phyloP scores from a whole-genome alignment of 2,797 vertebrate genomes.

The Sebastiscus tertius region DNA sequence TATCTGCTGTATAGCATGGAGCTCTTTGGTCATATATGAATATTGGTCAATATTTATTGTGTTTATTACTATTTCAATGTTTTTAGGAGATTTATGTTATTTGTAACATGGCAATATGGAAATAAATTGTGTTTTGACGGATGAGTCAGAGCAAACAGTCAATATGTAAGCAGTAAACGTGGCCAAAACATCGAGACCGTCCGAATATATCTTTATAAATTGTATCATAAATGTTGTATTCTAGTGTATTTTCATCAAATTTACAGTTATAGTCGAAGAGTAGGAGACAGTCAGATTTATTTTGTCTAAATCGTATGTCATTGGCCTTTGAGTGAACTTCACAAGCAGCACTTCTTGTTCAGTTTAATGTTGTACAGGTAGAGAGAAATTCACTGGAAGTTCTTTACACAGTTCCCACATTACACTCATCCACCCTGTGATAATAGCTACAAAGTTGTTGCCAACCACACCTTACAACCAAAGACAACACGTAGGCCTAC shows the following conservation, averaged over 20 bases:
- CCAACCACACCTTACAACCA: not conserved
- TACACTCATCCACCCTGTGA: no score
- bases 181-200: not conserved
- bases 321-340: not conserved
- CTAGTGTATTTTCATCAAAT: not conserved
- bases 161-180: not conserved
- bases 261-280: no score
- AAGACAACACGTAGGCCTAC: no score
- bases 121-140: not conserved
- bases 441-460: not conserved
- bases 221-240: not conserved
- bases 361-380: no score
- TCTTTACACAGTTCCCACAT: no score
- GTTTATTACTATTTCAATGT: not conserved
- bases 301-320: not conserved
- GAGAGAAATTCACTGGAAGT: no score
- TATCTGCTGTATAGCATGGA: not conserved
- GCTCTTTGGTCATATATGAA: not conserved
- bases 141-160: not conserved
- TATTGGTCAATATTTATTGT: not conserved
- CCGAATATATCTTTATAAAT: not conserved
- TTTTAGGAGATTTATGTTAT: not conserved
- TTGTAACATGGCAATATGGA: no score
- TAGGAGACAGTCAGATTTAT: not conserved
- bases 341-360: not conserved